Base-by-base conservation (phyloP, 2,888 invertebrate genomes). In the Drosophila prolongata region DNA sequence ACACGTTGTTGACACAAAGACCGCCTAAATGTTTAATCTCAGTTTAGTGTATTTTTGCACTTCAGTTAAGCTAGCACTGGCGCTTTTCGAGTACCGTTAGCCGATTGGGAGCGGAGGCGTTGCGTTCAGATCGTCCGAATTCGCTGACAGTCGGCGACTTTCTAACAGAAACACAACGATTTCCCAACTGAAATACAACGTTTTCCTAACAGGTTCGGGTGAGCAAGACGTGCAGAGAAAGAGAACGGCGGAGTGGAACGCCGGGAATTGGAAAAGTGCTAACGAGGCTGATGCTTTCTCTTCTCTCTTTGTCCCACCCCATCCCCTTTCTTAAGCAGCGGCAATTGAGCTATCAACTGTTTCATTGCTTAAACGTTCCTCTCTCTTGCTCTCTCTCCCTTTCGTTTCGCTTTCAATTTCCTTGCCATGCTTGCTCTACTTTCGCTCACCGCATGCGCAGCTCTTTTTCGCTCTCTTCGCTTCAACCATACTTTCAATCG, bases 1-100 rank as follows among this genome's bases (percentile, higher is more conserved):
- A 91, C 91, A 91, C 90, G 90, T 90, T 90, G 91, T 90, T 90
- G 88, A 90, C 89, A 90, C 90, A 90, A 89, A 90, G 91, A 89
- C 89, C 89, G 90, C 84, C 86, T 81, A 87, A 90, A 4, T 24
- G 24, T 24, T 24, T 24, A 24, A 24, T 24, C 24, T 24, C 24
- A 24, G 24, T 24, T 24, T 24, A 24, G 24, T 24, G 24, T 24
- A 24, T 24, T 24, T 4, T 24, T 24, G 24, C 24, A 24, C 24
- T 24, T 24, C 0, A 24, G 24, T 24, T 24, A 24, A 24, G 24
- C 24, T 4, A 24, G 24, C 4, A 24, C 24, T 24, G 24, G 24
- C 24, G 5, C 24, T 24, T 24, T 24, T 24, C 24, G 24, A 24
- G 24, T 24, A 24, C 24, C 24, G 24, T 24, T 24, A 24, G 24